phyloP scores from a whole-genome alignment of 2,888 invertebrate genomes.

The Saturnia pavonia region DNA sequence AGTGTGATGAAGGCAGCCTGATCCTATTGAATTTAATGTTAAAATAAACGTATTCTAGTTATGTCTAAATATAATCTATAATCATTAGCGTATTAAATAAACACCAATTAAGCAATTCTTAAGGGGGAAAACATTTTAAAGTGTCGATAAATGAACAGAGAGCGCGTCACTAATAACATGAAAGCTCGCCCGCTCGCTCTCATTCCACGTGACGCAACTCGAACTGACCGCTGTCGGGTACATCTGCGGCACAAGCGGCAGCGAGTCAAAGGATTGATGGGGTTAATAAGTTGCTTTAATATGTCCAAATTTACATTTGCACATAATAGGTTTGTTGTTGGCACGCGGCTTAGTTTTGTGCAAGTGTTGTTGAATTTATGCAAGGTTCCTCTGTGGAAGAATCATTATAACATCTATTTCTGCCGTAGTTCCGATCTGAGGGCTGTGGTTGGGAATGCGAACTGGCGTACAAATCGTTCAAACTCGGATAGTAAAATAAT shows the following conservation, averaged over 20 bases:
- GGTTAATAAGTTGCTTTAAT: neutral
- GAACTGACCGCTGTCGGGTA: slow-evolving; percentile 53
- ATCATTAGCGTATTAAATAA: too few species aligned
- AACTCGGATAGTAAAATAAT: too few species aligned
- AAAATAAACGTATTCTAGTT: neutral
- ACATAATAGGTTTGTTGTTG: too few species aligned
- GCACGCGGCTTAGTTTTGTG: too few species aligned
- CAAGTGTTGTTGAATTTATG: too few species aligned
- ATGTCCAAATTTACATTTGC: too few species aligned
- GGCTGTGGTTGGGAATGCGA: too few species aligned
- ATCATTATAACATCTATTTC: too few species aligned
- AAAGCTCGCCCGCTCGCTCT: slow-evolving; percentile 46
- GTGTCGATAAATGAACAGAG: neutral
- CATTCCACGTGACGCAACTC: slow-evolving; percentile 77
- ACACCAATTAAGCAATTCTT: neutral
- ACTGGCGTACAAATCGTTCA: too few species aligned
- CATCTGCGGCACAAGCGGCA: slow-evolving; percentile 8
- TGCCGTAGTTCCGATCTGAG: too few species aligned
- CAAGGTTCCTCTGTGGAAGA: too few species aligned
- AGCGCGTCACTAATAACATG: slow-evolving; percentile 49
- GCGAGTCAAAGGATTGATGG: neutral
- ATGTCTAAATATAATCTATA: too few species aligned
- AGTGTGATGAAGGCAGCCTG: neutral
- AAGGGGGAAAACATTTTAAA: neutral
- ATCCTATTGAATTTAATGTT: neutral